Conservation (phyloP, 2,888 invertebrate genomes). For the Diplolepis rosae region DNA sequence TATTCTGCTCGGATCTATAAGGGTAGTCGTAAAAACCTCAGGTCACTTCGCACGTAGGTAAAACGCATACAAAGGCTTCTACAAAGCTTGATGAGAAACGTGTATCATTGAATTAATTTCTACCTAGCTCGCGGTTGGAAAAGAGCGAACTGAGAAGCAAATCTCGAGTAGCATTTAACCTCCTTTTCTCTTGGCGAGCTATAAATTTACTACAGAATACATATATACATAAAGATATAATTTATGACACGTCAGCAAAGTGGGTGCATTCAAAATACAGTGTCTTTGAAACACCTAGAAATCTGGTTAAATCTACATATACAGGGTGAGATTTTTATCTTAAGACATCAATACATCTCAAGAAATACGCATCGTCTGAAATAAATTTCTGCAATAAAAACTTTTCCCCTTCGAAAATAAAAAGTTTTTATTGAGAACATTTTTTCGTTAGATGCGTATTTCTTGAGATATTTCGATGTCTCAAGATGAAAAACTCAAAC, state of each 20-base stretch:
- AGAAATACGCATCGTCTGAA: no score
- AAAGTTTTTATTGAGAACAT: no score
- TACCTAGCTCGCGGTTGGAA: background rate
- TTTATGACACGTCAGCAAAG: no score
- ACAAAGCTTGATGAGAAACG: background rate
- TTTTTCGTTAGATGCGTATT: no score
- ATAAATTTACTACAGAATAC: no score
- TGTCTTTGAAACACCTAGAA: no score
- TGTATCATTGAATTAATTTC: background rate
- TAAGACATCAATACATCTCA: no score
- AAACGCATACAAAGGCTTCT: background rate
- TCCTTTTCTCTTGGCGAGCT: background rate
- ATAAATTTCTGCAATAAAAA: background rate
- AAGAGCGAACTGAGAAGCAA: background rate
- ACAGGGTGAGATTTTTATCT: no score
- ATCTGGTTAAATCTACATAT: no score
- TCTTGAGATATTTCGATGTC: no score
- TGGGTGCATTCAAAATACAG: no score
- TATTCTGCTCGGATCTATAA: constrained; percentile 3
- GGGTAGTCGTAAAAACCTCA: background rate
- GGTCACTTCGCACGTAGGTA: background rate
- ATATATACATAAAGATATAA: no score
- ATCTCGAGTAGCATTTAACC: background rate
- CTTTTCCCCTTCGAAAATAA: background rate
- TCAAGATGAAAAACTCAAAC: background rate